These are phyloP conservation scores for Cyclargus thomasi DNA, from an alignment of 1,140 invertebrate species.

Conservation along the genomic window DNA sequence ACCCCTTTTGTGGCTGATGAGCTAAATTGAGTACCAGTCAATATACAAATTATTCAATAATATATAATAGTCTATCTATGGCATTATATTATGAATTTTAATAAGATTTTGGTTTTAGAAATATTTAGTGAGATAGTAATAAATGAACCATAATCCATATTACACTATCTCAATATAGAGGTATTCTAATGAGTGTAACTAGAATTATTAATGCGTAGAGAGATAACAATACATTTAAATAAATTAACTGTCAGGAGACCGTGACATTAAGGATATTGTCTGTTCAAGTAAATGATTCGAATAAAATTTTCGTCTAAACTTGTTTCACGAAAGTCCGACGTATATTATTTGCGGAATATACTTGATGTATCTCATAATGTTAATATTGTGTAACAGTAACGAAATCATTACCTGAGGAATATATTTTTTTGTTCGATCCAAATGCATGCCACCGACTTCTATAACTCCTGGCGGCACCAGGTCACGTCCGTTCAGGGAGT, in stretches of 20 bases:
- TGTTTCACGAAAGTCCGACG: neutral
- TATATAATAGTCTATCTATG: too few species aligned
- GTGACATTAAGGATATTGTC: neutral
- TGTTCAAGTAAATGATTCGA: neutral
- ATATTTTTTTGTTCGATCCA: conserved; percentile 20
- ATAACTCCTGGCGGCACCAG: conserved; percentile 73
- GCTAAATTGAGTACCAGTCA: too few species aligned
- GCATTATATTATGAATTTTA: too few species aligned
- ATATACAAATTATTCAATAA: too few species aligned
- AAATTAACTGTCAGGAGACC: neutral
- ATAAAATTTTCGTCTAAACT: neutral
- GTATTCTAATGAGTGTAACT: neutral
- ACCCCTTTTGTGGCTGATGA: too few species aligned
- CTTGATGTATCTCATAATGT: neutral
- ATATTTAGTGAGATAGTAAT: too few species aligned
- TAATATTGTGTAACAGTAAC: neutral
- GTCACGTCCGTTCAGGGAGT: conserved; percentile 67
- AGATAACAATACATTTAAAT: neutral
- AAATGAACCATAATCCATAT: too few species aligned
- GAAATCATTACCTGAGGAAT: conserved; percentile 25
- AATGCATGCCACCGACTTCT: conserved; percentile 33
- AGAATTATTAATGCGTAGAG: neutral
- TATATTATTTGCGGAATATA: neutral
- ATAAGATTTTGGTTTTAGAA: too few species aligned
- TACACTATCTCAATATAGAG: too few species aligned